Evolutionary conservation across 2,888 invertebrate genomes (phyloP).

Genomic region (Dolomedes plantarius): DNA sequence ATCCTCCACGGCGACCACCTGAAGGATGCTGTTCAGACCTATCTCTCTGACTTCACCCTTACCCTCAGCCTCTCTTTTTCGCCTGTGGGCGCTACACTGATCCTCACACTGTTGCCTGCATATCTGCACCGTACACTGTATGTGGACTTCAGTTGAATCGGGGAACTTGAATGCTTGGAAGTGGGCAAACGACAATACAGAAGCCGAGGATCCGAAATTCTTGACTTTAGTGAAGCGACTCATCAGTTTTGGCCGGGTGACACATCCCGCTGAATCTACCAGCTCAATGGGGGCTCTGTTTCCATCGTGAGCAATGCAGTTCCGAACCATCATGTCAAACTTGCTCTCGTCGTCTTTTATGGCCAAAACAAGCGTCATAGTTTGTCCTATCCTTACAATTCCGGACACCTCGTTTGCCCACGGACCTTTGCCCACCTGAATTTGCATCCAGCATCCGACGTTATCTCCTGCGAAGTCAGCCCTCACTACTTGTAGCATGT

Average conservation of each 20-base stretch:
- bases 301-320: constrained; percentile 95
- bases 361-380: constrained; percentile 97
- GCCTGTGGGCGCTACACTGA: constrained; percentile 76
- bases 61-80: constrained; percentile 58
- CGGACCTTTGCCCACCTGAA: constrained; percentile 83
- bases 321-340: constrained; percentile 95
- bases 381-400: constrained; percentile 94
- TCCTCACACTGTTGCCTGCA: constrained; percentile 95
- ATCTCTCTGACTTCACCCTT: constrained; percentile 70
- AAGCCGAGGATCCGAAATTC: constrained; percentile 94
- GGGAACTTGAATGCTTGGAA: constrained; percentile 97
- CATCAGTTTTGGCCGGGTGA: constrained; percentile 93
- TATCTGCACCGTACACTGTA: constrained; percentile 95
- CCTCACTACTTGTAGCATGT: constrained; percentile 94
- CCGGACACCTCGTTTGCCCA: constrained; percentile 97
- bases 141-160: constrained; percentile 96
- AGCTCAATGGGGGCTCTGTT: constrained; percentile 94
- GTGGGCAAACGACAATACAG: constrained; percentile 92
- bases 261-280: constrained; percentile 93
- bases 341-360: constrained; percentile 96
- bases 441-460: constrained; percentile 98
- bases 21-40: constrained; percentile 74
- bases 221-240: constrained; percentile 95
- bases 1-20: constrained; percentile 92
- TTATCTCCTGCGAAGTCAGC: constrained; percentile 96